Evolutionary conservation across 2,888 invertebrate genomes (phyloP), one percentile per base, ranked within the genome.

Genomic region (Limnephilus auricula): DNA sequence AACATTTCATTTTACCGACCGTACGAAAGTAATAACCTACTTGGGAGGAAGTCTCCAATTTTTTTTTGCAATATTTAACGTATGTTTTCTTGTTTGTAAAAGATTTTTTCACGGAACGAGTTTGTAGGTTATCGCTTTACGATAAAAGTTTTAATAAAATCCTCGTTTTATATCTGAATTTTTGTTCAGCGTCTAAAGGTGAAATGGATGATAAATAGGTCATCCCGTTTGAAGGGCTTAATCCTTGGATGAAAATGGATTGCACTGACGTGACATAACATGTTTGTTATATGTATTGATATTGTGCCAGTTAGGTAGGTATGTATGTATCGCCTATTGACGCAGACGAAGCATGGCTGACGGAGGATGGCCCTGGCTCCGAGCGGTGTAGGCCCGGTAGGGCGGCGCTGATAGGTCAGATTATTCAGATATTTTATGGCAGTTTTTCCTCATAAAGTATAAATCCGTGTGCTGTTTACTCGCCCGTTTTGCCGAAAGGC

Each of bases 361-460:
- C 3, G 80, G 82, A 18, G 25, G 65, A 65, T 1, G n/a, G 25
- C 65, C 65, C 65, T 25, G 65, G 65, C 65, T 65, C 5, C 25
- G 65, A 32, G 80, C 89, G 78, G 34, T 84, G 79, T 84, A 79
- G 91, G 12, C 40, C 40, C 40, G 40, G 79, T 84, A 79, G 91
- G 92, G 92, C 65, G 85, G 85, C 65, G 91, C 92, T 92, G 92
- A 92, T 92, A 89, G 92, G 90, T 80, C 89, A 92, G 89, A 92
- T 92, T 92, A 92, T 92, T 92, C 91, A 89, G 91, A 91, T 92
- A 92, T 92, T 92, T 92, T 92, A 92, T 92, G 92, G 87, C 90
- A 86, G 88, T 92, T 92, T 91, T 91, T 91, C 85, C 90, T 90
- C 92, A 90, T 92, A 91, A 92, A 92, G 90, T 91, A 91, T 91